These are phyloP conservation scores for Batillaria attramentaria DNA, from an alignment of 1,140 invertebrate species.

Conservation along the genomic window DNA sequence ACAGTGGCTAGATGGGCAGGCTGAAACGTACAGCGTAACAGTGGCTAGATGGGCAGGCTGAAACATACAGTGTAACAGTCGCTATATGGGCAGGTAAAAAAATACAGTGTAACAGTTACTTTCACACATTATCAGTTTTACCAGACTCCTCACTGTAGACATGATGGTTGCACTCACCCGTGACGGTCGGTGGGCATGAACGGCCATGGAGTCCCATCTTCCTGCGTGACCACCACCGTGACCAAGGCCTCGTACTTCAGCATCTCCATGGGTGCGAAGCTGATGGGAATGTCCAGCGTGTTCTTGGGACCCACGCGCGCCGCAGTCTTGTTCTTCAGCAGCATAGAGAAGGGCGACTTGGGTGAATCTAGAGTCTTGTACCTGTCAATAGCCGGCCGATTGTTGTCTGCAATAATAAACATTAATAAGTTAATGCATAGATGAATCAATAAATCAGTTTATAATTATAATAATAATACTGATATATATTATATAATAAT, in stretches of 20 bases:
- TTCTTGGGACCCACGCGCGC: constrained; percentile 68
- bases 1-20: too few relatives aligned
- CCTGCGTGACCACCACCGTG: constrained; percentile 58
- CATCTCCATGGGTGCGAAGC: constrained; percentile 69
- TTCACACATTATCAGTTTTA: not conserved
- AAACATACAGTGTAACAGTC: too few relatives aligned
- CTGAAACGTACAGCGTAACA: too few relatives aligned
- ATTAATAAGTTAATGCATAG: not conserved
- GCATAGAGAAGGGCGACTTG: constrained; percentile 65
- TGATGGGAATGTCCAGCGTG: constrained; percentile 70
- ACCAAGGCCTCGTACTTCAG: constrained; percentile 64
- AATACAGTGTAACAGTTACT: constrained; percentile 1
- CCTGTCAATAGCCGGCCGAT: constrained; percentile 26
- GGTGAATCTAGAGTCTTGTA: too few relatives aligned
- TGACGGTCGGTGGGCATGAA: constrained; percentile 17
- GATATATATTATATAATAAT: too few relatives aligned
- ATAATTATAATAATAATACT: not conserved
- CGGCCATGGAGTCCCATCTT: constrained; percentile 59
- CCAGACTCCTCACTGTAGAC: not conserved
- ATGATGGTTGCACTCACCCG: constrained; percentile 19
- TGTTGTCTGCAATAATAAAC: constrained; percentile 32
- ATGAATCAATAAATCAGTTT: not conserved
- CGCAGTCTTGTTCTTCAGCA: constrained; percentile 59
- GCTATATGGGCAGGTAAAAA: too few relatives aligned
- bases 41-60: too few relatives aligned